Evolutionary conservation across 2,113 vertebrate species (phyloP), one percentile per base, ranked within the genome.

Genomic region (Boulengeromyrus knoepffleri): DNA sequence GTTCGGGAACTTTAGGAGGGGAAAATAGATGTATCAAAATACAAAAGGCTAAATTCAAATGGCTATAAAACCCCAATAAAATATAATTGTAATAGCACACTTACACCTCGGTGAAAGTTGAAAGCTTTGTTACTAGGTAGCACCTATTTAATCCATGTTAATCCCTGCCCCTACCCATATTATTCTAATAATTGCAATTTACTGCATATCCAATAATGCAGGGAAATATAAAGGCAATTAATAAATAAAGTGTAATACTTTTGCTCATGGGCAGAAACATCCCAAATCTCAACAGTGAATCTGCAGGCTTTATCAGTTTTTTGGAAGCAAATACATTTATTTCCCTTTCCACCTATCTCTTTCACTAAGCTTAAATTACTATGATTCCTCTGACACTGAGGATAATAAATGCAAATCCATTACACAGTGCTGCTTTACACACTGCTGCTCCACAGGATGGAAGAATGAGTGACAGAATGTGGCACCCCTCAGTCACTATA

Each of bases 371-470:
- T 90, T 95, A 94, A 95, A 95, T 95, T 95, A 94, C 92, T 70
- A 27, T 70, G 90, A 93, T 90, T 93, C 95, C 94, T 95, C 94
- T 94, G 93, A 94, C 92, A 93, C 92, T 91, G 90, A 93, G 93
- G 93, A 95, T 94, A 95, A 94, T 95, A 70, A 94, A 95, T 95
- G 95, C 94, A 94, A 94, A 93, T 93, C 93, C 93, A 96, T 95
- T 95, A 94, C 80, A 58, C 50, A 56, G 6, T 47, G 42, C 77
- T 13, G 39, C 56, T 86, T 86, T 87, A 52, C 27, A 27, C 46
- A 70, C 74, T 50, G 42, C 70, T 66, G 36, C 45, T 77, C 10
- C 56, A 8, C 52, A 66, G 9, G 19, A 52, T 52, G 31, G 27
- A 5, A 52, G 27, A 10, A 13, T 42, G n/a, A 74, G 47, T 19